These are phyloP conservation scores for Oncorhynchus keta DNA, from an alignment of 2,113 vertebrate species.

Conservation along the genomic window DNA sequence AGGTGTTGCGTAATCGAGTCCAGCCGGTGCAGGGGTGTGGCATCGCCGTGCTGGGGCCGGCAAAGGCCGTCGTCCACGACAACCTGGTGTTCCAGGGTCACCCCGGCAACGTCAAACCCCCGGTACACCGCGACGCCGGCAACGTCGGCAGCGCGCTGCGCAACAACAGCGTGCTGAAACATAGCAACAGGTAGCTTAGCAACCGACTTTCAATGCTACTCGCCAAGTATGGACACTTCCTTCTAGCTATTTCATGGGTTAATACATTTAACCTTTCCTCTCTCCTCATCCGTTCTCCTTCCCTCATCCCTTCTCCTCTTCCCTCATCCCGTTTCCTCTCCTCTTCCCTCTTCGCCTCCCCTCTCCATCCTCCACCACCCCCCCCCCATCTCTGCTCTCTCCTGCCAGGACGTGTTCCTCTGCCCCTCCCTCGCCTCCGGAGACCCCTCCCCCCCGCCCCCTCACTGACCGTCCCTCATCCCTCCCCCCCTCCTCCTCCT, in stretches of 20 bases:
- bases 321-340: background rate
- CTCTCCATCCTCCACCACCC: background rate
- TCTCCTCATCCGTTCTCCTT: background rate
- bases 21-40: constrained; percentile 81
- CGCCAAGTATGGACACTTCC: background rate
- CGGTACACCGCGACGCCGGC: constrained; percentile 72
- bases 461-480: constrained; percentile 60
- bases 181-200: constrained; percentile 65
- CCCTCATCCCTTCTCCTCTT: background rate
- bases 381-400: background rate
- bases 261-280: too few species aligned
- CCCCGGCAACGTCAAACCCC: constrained; percentile 71
- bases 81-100: constrained; percentile 88
- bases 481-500: constrained; percentile 57
- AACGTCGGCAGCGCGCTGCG: constrained; percentile 77
- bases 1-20: constrained; percentile 87
- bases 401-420: constrained; percentile 29
- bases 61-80: constrained; percentile 84
- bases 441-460: constrained; percentile 80
- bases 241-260: too few species aligned
- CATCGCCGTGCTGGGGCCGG: constrained; percentile 80
- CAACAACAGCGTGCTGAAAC: constrained; percentile 80
- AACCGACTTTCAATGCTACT: constrained; percentile 2
- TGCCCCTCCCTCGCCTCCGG: constrained; percentile 68
- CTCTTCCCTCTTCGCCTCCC: background rate